Evolutionary conservation across 2,888 invertebrate species (phyloP), one percentile per base, ranked within the genome.

Genomic region (Lottia scabra): DNA sequence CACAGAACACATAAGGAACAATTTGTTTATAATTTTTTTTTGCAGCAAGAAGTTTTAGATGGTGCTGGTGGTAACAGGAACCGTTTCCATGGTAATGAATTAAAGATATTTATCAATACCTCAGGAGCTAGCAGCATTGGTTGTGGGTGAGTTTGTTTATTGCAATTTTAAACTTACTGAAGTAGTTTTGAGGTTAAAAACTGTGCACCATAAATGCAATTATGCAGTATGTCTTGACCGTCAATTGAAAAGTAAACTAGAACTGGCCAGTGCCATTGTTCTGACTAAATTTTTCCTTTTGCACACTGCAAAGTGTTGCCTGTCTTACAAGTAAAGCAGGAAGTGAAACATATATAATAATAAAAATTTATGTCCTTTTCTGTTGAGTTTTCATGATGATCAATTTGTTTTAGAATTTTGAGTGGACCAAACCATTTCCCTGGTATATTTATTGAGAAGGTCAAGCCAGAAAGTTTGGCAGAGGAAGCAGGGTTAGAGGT

Each of bases 371-470:
- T 4, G 2, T 30, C 5, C 2, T 30, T 30, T 30, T 2, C 30
- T 30, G 30, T 30, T 30, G 30, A 30, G 5, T 8, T 56, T 23
- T 56, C 13, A 13, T 8, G 12, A 23, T 23, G 10, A 19, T 12
- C n/a, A 15, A 45, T 68, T 26, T 62, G 48, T 75, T 76, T 1
- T 77, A 90, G 87, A 56, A 86, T 87, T 44, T 79, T 85, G 65
- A 89, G 89, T 81, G 96, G 96, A 10, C 95, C 95, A 6, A 94
- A 94, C 79, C 94, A 94, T 93, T 94, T 94, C 86, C 95, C 95
- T 0, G 96, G 96, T 56, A 95, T 96, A 81, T 96, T 94, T 89
- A 93, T 96, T 62, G 95, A 97, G 91, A 95, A 95, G 83, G 96
- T 96, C 69, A 94, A 95, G 87, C 95, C 95, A 80, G 94, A 94